These are phyloP conservation scores for Agriopis marginaria DNA, from an alignment of 2,888 invertebrate genomes.

Conservation along the genomic window DNA sequence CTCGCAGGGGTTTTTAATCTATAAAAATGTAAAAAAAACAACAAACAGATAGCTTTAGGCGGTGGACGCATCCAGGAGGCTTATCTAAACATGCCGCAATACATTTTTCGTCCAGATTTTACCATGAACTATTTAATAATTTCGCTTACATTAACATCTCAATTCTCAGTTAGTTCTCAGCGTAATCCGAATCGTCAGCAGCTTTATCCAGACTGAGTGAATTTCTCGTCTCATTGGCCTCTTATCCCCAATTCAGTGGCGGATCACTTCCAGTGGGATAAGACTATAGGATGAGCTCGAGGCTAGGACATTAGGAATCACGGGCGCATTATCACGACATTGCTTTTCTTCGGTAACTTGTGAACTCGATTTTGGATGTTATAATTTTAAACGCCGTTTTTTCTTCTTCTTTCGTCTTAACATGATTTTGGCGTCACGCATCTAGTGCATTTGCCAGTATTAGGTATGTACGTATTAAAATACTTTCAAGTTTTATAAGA, in stretches of 20 bases:
- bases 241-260: constrained; percentile 51
- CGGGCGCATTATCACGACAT: constrained; percentile 67
- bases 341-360: neutral
- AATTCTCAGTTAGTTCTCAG: constrained; percentile 12
- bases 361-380: neutral
- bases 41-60: too few species aligned
- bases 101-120: neutral
- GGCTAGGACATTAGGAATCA: constrained; percentile 54
- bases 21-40: too few species aligned
- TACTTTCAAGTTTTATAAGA: too few species aligned
- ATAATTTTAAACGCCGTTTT: neutral
- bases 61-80: too few species aligned
- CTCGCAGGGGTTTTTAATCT: too few species aligned
- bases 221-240: constrained; percentile 61
- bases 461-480: too few species aligned
- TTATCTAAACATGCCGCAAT: too few species aligned
- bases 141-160: neutral
- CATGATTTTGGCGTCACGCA: neutral
- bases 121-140: neutral
- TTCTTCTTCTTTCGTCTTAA: neutral
- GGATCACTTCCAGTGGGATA: constrained; percentile 10
- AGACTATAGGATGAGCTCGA: constrained; percentile 1
- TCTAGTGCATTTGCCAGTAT: neutral
- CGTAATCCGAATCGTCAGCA: constrained; percentile 32
- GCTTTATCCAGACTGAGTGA: constrained; percentile 48